These are phyloP conservation scores for Hydroisotoma schaefferi DNA, from an alignment of 2,888 invertebrate genomes.

Conservation along the genomic window DNA sequence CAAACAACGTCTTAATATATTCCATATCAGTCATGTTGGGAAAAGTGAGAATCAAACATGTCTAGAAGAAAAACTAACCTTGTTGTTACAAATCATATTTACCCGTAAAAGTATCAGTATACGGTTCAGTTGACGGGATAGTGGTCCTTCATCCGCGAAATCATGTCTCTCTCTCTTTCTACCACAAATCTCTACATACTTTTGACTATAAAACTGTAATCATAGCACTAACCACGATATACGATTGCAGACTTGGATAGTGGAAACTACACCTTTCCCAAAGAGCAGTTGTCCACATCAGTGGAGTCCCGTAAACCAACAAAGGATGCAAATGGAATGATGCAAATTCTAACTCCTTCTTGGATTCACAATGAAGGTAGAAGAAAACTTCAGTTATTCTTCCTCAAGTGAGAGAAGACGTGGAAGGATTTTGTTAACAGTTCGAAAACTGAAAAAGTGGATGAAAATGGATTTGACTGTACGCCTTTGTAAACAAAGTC, in stretches of 20 bases:
- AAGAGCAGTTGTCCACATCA: neutral
- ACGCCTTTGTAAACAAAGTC: conserved; percentile 16
- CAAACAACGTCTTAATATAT: conserved; percentile 1
- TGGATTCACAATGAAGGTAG: neutral
- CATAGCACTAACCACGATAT: no score
- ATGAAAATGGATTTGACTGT: conserved; percentile 14
- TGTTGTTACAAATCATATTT: conserved; percentile 20
- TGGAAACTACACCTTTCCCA: conserved; percentile 2
- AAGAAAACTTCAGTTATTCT: neutral
- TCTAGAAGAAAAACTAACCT: conserved; percentile 7
- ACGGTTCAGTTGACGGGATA: neutral
- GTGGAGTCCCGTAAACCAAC: conserved; percentile 6
- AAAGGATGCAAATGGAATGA: conserved; percentile 14
- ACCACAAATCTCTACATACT: neutral
- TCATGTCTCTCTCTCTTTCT: neutral
- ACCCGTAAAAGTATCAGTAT: neutral
- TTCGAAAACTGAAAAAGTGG: conserved; percentile 15
- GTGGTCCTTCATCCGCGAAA: neutral
- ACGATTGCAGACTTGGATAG: no score
- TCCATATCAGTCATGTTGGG: conserved; percentile 2
- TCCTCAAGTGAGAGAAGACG: conserved; percentile 2
- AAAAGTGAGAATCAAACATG: conserved; percentile 8
- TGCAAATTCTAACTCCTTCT: conserved; percentile 7
- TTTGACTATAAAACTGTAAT: no score
- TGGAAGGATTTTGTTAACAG: conserved; percentile 11